Evolutionary conservation across 2,113 vertebrate species (phyloP).

Genomic region (Cynocephalus volans): DNA sequence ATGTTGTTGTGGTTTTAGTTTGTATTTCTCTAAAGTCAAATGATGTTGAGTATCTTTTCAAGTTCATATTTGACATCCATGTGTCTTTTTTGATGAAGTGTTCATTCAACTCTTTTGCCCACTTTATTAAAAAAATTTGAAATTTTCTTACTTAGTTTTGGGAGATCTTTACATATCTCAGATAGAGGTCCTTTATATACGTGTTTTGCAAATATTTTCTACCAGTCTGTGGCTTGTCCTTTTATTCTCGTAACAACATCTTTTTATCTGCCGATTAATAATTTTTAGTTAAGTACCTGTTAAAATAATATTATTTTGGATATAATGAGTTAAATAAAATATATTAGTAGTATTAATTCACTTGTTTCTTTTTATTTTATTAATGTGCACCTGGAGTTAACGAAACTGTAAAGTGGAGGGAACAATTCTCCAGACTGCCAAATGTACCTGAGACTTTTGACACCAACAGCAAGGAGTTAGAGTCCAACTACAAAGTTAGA

Average conservation of each 20-base stretch:
- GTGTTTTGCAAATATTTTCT: neutral
- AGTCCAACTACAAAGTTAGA: neutral
- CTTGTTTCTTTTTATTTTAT: neutral
- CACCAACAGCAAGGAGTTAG: neutral
- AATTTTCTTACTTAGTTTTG: slow-evolving; percentile 21
- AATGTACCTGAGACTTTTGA: neutral
- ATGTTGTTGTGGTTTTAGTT: neutral
- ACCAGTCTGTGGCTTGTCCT: neutral
- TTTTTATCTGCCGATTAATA: neutral
- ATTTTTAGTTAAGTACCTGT: neutral
- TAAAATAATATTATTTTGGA: neutral
- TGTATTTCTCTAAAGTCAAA: neutral
- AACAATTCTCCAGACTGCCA: neutral
- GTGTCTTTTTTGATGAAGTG: neutral
- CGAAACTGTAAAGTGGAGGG: neutral
- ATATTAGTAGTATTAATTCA: neutral
- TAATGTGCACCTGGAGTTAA: neutral
- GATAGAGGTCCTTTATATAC: neutral
- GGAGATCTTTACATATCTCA: neutral
- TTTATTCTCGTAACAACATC: neutral
- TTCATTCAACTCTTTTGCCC: neutral
- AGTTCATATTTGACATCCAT: neutral
- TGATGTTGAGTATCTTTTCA: neutral
- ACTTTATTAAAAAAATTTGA: neutral
- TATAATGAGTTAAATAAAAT: neutral